These are phyloP conservation scores for Oscheius onirici DNA, from an alignment of 2,888 invertebrate species.

Conservation along the genomic window DNA sequence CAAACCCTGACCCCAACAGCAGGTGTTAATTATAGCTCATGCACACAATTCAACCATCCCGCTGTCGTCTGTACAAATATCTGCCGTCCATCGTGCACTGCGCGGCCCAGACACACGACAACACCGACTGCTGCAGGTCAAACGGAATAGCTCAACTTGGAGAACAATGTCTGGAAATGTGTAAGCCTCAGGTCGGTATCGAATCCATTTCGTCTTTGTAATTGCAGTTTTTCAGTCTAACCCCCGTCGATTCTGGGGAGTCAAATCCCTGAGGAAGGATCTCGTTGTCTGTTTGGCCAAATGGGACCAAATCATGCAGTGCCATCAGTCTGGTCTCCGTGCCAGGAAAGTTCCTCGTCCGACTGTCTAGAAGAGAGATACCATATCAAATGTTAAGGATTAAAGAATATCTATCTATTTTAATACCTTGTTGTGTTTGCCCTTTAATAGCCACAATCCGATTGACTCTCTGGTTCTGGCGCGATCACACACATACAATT, in stretches of 20 bases:
- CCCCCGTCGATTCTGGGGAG: slow-evolving; percentile 68
- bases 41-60: slow-evolving; percentile 70
- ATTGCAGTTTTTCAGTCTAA: slow-evolving; percentile 53
- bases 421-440: background rate
- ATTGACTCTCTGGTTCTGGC: background rate
- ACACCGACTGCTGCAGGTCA: slow-evolving; percentile 66
- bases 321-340: slow-evolving; percentile 68
- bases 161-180: slow-evolving; percentile 66
- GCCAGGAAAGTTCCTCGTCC: slow-evolving; percentile 66
- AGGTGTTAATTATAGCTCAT: slow-evolving; percentile 58
- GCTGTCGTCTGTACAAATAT: slow-evolving; percentile 70
- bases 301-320: slow-evolving; percentile 71
- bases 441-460: background rate
- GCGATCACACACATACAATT: background rate
- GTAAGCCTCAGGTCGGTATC: slow-evolving; percentile 62
- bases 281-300: slow-evolving; percentile 69
- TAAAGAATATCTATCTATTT: slow-evolving; percentile 12
- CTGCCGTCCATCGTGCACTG: slow-evolving; percentile 68
- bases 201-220: background rate
- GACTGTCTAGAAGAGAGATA: slow-evolving; percentile 15
- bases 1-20: no score
- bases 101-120: slow-evolving; percentile 71
- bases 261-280: slow-evolving; percentile 68
- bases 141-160: slow-evolving; percentile 68
- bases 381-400: slow-evolving; percentile 21